Evolutionary conservation across 2,113 vertebrate species (phyloP).

Genomic region (Leucopsar rothschildi): DNA sequence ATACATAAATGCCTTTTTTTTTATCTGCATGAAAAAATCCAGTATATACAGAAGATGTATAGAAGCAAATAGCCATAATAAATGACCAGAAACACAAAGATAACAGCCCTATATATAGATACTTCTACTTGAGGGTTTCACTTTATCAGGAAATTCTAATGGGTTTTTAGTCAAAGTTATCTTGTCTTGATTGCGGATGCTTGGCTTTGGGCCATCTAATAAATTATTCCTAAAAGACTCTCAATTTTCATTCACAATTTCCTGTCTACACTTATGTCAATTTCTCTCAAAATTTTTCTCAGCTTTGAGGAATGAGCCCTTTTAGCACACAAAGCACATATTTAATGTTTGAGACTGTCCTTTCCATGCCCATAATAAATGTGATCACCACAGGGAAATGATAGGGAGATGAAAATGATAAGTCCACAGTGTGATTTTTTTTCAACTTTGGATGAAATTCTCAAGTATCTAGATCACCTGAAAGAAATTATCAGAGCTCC

Average conservation of each 20-base stretch:
- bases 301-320: slow-evolving; percentile 30
- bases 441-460: not conserved
- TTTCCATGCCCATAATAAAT: not conserved
- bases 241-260: slow-evolving; percentile 44
- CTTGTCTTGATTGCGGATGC: not conserved
- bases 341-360: not conserved
- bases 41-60: not conserved
- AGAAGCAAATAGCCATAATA: not conserved
- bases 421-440: not conserved
- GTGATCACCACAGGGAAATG: not conserved
- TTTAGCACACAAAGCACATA: not conserved
- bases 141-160: not conserved
- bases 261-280: slow-evolving; percentile 26
- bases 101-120: not conserved
- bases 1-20: not conserved
- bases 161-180: slow-evolving; percentile 1
- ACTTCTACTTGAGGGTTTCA: not conserved
- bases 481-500: not conserved
- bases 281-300: slow-evolving; percentile 22
- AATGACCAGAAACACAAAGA: not conserved
- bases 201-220: slow-evolving; percentile 39
- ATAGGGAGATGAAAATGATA: not conserved
- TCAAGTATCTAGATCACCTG: not conserved
- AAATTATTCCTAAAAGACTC: slow-evolving; percentile 26
- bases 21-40: not conserved